phyloP scores from a whole-genome alignment of 2,113 vertebrate species.

The Stercorarius parasiticus region DNA sequence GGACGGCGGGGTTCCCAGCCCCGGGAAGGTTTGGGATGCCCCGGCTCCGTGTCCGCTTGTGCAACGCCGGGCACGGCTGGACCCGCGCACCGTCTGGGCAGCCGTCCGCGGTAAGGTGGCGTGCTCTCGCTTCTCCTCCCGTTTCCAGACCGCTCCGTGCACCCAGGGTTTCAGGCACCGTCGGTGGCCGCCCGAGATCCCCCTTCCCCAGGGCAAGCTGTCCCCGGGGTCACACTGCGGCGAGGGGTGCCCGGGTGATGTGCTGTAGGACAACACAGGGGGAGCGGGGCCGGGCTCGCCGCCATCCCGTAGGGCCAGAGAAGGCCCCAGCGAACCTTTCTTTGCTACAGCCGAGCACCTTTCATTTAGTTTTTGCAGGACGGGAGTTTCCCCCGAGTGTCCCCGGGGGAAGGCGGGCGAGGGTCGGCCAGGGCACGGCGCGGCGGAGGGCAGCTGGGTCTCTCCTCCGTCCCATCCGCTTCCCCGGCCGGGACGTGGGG shows the following conservation, averaged over 20 bases:
- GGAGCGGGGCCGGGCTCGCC: neutral
- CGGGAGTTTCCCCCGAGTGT: neutral
- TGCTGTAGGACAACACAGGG: too few relatives aligned
- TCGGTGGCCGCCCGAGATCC: neutral
- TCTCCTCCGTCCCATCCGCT: neutral
- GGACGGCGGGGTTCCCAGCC: neutral
- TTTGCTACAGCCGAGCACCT: too few relatives aligned
- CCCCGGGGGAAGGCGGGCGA: neutral
- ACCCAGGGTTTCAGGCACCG: neutral
- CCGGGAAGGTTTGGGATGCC: neutral
- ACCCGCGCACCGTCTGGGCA: neutral
- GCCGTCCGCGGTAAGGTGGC: neutral
- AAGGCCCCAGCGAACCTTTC: neutral
- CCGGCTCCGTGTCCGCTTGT: neutral
- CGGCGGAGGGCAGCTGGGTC: neutral
- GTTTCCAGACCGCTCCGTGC: neutral
- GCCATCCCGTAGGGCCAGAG: neutral
- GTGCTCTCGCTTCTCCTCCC: neutral
- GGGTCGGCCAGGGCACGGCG: neutral
- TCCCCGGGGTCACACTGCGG: neutral
- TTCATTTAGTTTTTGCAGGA: neutral
- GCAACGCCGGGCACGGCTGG: neutral
- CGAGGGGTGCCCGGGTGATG: too few relatives aligned
- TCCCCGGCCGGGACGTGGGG: neutral
- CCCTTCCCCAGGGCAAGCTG: neutral